A percentile compares a stretch with the other conserved stretches of the same genome.
Conservation (phyloP, 2,888 invertebrate species). For the Amiota communis region DNA sequence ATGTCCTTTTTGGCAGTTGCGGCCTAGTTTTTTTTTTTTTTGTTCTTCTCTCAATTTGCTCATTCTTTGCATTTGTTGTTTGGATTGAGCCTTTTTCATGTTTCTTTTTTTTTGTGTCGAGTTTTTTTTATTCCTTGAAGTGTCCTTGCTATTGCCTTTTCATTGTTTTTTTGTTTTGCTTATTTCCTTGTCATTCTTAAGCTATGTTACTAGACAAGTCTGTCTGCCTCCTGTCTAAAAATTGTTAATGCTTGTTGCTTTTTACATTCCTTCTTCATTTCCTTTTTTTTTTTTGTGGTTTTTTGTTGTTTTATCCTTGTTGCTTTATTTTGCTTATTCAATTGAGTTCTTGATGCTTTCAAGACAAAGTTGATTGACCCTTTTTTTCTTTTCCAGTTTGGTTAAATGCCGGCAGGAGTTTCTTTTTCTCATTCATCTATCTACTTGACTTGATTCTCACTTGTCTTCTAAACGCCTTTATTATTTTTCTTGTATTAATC, state of each 20-base stretch:
- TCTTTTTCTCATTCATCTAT: background rate
- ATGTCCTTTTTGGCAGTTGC: slow-evolving; percentile 51
- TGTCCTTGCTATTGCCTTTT: slow-evolving; percentile 19
- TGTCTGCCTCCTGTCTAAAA: slow-evolving; percentile 3
- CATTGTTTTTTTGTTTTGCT: slow-evolving; percentile 19
- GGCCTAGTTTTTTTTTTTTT: slow-evolving; percentile 27
- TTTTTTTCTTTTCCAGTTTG: slow-evolving; percentile 29
- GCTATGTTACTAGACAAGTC: slow-evolving; percentile 18
- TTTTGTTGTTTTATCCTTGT: slow-evolving; percentile 21
- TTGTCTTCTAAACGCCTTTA: background rate
- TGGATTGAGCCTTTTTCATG: slow-evolving; percentile 25
- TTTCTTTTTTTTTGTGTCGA: slow-evolving; percentile 40
- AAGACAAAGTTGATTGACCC: slow-evolving; percentile 57
- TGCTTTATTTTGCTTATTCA: slow-evolving; percentile 16
- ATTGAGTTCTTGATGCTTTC: slow-evolving; percentile 24
- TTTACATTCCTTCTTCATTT: slow-evolving; percentile 13
- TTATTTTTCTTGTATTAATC: background rate
- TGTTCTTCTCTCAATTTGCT: slow-evolving; percentile 10
- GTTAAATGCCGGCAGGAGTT: background rate
- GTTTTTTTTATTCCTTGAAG: slow-evolving; percentile 41
- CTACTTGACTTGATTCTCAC: background rate
- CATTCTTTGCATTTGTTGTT: slow-evolving; percentile 16
- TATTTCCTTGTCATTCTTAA: background rate
- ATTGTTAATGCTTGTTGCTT: background rate
- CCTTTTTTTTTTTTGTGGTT: background rate